Base-by-base conservation (phyloP, 2,113 vertebrate species). In the Tympanuchus pallidicinctus region DNA sequence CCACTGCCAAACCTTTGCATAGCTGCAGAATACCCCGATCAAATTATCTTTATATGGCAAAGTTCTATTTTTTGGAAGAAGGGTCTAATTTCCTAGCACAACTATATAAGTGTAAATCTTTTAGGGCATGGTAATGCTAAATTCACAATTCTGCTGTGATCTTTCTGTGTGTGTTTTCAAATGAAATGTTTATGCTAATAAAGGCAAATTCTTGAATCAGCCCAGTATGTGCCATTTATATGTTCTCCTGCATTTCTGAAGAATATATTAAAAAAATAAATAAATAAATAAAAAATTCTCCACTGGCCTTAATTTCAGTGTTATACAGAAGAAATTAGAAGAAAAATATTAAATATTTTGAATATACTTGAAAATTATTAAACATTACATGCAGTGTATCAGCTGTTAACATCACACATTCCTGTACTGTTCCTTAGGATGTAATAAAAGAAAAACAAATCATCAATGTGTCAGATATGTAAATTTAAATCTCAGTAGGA, bases 391-490 rank as follows among this genome's bases (percentile, higher is more conserved):
- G 79, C 69, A 66, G 78, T 94, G 65, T 82, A 92, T 92, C 93
- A 95, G 52, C 73, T 94, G 64, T 75, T 97, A 96, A 91, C 52
- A 93, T 80, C 82, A 61, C 54, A 61, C 48, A 88, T 89, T 93
- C 63, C 94, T 43, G 2, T 57, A n/a, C 32, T 78, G 61, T n/a
- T 94, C 70, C 74, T 95, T 1, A 0, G 65, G 85, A 73, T 78
- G 60, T 81, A 96, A 96, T 93, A 85, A 96, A 96, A 95, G 85
- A 54, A 92, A 95, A 94, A 91, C 71, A 96, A 92, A 92, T 92
- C 74, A 95, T 59, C 61, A 82, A 59, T 92, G 73, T 75, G 77
- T 93, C 81, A 94, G 82, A 93, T 94, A 95, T n/a, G 77, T 94
- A 96, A 95, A 95, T 96, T 91, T 82, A 92, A 95, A 91, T 88